Evolutionary conservation across 2,888 invertebrate species (phyloP).

Genomic region (Rutpela maculata): DNA sequence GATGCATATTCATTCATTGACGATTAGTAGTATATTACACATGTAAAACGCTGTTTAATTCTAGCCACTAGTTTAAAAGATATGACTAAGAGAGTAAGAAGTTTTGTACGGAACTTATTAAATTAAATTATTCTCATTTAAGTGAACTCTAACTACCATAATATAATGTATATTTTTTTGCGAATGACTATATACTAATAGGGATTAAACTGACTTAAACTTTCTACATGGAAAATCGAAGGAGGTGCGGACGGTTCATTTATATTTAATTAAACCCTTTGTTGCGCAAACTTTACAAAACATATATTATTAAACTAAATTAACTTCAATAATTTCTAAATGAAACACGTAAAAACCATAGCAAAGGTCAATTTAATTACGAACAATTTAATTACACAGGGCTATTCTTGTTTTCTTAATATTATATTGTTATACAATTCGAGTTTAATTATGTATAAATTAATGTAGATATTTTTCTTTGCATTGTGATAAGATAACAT

Average conservation of each 20-base stretch:
- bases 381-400: neutral
- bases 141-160: no score
- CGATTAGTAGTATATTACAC: no score
- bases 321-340: neutral
- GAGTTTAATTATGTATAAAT: neutral
- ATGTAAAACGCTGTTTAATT: no score
- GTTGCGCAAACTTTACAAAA: neutral
- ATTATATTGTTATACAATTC: neutral
- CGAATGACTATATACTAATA: no score
- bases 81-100: no score
- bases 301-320: constrained; percentile 7
- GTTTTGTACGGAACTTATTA: no score
- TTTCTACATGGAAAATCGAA: neutral
- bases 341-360: neutral
- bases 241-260: constrained; percentile 1
- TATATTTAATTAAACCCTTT: constrained; percentile 1
- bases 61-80: no score
- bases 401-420: neutral
- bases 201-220: neutral
- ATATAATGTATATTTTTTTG: no score
- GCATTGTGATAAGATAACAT: no score
- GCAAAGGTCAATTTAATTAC: neutral
- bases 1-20: no score
- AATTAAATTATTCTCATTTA: no score
- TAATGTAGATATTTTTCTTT: neutral